Evolutionary conservation across 2,888 invertebrate genomes (phyloP), one percentile per base, ranked within the genome.

Genomic region (Polyommatus icarus): DNA sequence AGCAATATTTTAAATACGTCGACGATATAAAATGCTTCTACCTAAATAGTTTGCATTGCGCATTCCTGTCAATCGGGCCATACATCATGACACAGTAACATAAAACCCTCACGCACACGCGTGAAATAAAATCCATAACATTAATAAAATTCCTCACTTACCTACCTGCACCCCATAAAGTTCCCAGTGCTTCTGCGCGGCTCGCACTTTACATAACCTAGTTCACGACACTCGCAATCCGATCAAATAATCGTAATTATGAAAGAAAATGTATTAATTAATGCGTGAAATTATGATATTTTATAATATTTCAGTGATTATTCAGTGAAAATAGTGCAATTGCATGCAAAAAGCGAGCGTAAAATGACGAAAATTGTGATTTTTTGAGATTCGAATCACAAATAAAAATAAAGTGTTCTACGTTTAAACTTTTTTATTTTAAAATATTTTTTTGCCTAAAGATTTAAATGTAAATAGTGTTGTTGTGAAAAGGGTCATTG

Each of bases 161-260:
- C 80, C 81, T 83, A 85, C 85, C 85, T 85, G 85, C 80, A 78
- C 77, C 76, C 80, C 78, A 80, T 80, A 82, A 82, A 80, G 80
- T 81, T 79, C 82, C 83, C 83, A 89, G 83, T 87, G 89, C 90
- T 86, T 85, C 90, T 93, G 93, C 92, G 93, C 91, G 89, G 81
- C 84, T 80, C 83, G 76, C 81, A 82, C 82, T 89, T 87, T 91
- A 87, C 86, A 90, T 92, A 92, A 92, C 92, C 90, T 91, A 88
- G 84, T 84, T 82, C 80, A 61, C 78, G 78, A 81, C 82, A 86
- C 87, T 85, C 81, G 82, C 83, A 81, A 82, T 73, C 46, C 24
- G 73, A n/a, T 24, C 59, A 77, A 77, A 76, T 36, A 76, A 78
- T 76, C 20, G 54, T n/a, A 76, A 78, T 78, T 50, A 78, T 76